Percentiles rank a stretch among this genome's conserved stretches.
Evolutionary conservation across 2,797 vertebrate species (phyloP).

Genomic region (Morelia viridis): DNA sequence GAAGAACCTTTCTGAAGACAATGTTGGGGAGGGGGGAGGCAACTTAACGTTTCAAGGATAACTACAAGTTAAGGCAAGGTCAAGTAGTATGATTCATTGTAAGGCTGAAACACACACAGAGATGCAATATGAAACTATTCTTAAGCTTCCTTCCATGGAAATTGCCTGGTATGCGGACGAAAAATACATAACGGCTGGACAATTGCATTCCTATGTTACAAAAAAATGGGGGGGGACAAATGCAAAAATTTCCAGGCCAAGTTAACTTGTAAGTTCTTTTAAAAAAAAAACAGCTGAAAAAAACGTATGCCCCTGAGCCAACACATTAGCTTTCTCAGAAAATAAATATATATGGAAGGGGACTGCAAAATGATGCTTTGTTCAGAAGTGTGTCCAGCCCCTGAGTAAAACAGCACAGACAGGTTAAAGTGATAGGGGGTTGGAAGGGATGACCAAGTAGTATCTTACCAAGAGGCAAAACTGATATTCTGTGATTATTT

Average conservation of each 20-base stretch:
- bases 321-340: no score
- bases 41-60: constrained; percentile 59
- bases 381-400: neutral
- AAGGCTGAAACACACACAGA: constrained; percentile 27
- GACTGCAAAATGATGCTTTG: neutral
- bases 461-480: neutral
- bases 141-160: constrained; percentile 59
- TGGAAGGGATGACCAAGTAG: neutral
- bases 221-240: constrained; percentile 3
- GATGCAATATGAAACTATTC: constrained; percentile 53
- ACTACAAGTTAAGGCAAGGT: constrained; percentile 55
- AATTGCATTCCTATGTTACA: constrained; percentile 59
- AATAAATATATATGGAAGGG: no score
- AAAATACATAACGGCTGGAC: constrained; percentile 53
- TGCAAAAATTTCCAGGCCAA: constrained; percentile 41
- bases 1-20: neutral
- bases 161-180: constrained; percentile 56
- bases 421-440: neutral
- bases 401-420: neutral
- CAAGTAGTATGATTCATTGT: constrained; percentile 44
- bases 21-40: constrained; percentile 26
- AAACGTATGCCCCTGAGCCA: neutral
- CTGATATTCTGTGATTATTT: neutral
- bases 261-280: neutral
- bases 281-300: constrained; percentile 10